phyloP scores from a whole-genome alignment of 1,140 invertebrate species.

The Forficula auricularia region DNA sequence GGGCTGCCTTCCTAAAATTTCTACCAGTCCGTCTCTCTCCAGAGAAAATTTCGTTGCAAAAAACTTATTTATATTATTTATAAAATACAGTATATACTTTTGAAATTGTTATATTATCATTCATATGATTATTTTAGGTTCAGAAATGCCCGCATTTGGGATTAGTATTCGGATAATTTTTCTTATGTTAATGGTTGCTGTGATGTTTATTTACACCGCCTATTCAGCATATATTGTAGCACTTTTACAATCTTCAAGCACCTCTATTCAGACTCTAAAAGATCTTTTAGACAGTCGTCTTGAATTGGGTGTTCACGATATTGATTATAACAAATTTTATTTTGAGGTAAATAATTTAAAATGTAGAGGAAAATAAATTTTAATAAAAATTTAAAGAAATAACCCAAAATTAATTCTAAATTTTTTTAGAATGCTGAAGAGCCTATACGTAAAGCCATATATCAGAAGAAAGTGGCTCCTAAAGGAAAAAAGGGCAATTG shows the following conservation, averaged over 20 bases:
- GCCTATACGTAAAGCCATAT: conserved; percentile 35
- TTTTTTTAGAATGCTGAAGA: conserved; percentile 35
- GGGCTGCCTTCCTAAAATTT: too few species aligned
- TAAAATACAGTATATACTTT: too few species aligned
- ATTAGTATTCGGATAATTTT: conserved; percentile 22
- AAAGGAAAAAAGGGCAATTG: conserved; percentile 29
- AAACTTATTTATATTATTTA: too few species aligned
- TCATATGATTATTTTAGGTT: too few species aligned
- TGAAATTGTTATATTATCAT: too few species aligned
- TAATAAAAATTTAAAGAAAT: background rate
- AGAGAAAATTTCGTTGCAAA: too few species aligned
- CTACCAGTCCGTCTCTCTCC: too few species aligned
- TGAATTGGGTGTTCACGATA: conserved; percentile 38
- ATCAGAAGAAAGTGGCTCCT: conserved; percentile 37
- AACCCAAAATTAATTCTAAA: too few species aligned
- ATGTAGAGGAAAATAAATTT: too few species aligned
- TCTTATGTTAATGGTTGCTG: conserved; percentile 36
- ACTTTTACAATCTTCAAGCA: conserved; percentile 41
- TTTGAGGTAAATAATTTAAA: conserved; percentile 33
- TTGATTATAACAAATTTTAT: conserved; percentile 39
- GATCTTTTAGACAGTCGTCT: conserved; percentile 42
- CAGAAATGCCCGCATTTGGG: too few species aligned
- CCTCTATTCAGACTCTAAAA: conserved; percentile 37
- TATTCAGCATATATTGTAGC: conserved; percentile 57
- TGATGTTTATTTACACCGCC: conserved; percentile 45